Percentiles rank a stretch among this genome's conserved stretches.
phyloP scores from a whole-genome alignment of 2,113 vertebrate species.

The Myotis brandtii region DNA sequence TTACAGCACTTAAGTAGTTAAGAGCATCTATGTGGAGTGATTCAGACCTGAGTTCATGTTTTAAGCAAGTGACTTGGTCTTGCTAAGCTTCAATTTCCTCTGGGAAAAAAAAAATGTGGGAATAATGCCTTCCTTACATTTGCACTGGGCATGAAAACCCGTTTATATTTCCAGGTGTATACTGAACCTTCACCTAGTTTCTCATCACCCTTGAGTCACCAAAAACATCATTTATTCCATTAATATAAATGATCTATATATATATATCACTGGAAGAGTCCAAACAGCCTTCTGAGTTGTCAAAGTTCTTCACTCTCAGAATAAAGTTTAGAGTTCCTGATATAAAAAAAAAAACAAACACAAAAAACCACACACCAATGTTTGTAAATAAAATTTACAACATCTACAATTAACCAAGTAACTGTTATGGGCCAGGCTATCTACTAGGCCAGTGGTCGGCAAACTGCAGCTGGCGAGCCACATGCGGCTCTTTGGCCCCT shows the following conservation, averaged over 20 bases:
- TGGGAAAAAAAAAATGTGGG: neutral
- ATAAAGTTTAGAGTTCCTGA: neutral
- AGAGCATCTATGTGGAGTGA: neutral
- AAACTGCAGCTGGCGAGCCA: too few species aligned
- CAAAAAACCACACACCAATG: too few species aligned
- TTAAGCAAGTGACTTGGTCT: neutral
- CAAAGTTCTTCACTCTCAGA: neutral
- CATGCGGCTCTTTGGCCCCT: too few species aligned
- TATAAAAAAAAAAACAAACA: neutral
- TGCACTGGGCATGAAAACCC: neutral
- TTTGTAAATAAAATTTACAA: neutral
- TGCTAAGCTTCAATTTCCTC: neutral
- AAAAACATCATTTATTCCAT: neutral
- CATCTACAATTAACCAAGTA: neutral
- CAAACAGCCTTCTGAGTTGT: neutral
- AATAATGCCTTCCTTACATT: neutral
- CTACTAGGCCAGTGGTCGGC: neutral
- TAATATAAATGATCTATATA: neutral
- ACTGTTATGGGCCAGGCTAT: neutral
- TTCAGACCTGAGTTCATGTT: neutral
- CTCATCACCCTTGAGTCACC: neutral
- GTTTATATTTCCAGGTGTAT: neutral
- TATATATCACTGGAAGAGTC: rapidly evolving
- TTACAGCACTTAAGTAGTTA: neutral
- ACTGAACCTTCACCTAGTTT: neutral